Conservation (phyloP, 2,888 invertebrate species). For the Pyralis farinalis region DNA sequence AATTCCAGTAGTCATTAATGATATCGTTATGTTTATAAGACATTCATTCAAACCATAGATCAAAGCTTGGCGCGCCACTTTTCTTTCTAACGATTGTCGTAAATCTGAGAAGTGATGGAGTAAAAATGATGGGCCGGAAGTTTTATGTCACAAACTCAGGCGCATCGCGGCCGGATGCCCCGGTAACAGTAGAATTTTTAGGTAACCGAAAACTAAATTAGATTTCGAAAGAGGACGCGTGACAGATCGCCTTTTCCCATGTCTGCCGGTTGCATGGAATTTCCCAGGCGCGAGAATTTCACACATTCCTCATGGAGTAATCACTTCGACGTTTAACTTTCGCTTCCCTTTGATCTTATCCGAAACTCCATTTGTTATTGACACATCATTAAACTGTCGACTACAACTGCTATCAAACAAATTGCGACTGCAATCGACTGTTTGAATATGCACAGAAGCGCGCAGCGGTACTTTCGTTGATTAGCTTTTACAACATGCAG, state of each 20-base stretch:
- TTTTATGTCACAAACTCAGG: slow-evolving; percentile 40
- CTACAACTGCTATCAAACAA: slow-evolving; percentile 1
- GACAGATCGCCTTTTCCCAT: slow-evolving; percentile 43
- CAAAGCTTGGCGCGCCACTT: slow-evolving; percentile 39
- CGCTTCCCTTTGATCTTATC: slow-evolving; percentile 6
- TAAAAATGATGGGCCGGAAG: slow-evolving; percentile 51
- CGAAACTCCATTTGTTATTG: neutral
- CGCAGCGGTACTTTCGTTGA: neutral
- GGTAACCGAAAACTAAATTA: slow-evolving; percentile 51
- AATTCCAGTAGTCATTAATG: slow-evolving; percentile 6
- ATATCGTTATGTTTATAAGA: slow-evolving; percentile 18
- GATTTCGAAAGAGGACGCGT: slow-evolving; percentile 42
- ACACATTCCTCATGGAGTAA: slow-evolving; percentile 7
- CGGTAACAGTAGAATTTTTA: slow-evolving; percentile 44
- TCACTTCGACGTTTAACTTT: slow-evolving; percentile 6
- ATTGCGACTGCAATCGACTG: neutral
- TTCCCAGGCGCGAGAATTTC: slow-evolving; percentile 10
- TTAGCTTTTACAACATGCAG: slow-evolving; percentile 3
- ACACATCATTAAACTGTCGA: slow-evolving; percentile 9
- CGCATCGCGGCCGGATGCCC: slow-evolving; percentile 50
- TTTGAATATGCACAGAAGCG: neutral
- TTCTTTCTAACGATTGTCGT: slow-evolving; percentile 41
- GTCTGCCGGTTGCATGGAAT: slow-evolving; percentile 11
- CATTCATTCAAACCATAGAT: slow-evolving; percentile 32
- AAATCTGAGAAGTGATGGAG: slow-evolving; percentile 43